Percentiles rank a stretch among this genome's conserved stretches.
Conservation (phyloP, 1,140 invertebrate species). For the Trigoniulus corallinus region DNA sequence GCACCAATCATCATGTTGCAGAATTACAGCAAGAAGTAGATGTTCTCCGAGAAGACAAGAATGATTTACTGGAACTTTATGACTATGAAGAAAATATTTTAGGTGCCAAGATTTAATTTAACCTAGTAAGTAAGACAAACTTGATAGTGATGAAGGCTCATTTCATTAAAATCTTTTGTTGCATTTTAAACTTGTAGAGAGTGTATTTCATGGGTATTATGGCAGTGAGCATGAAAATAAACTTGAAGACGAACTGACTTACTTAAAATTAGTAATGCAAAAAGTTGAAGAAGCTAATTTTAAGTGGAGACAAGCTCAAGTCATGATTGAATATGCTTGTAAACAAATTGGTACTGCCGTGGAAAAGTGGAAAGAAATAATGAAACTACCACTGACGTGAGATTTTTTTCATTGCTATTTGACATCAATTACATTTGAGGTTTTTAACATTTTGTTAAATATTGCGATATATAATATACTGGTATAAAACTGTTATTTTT, state of each 20-base stretch:
- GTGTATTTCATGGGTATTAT: conserved; percentile 35
- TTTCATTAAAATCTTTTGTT: too few relatives aligned
- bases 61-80: conserved; percentile 33
- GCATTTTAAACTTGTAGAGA: conserved; percentile 24
- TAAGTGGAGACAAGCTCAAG: conserved; percentile 35
- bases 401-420: conserved; percentile 9
- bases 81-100: conserved; percentile 35
- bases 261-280: conserved; percentile 33
- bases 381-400: conserved; percentile 24
- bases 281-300: conserved; percentile 33
- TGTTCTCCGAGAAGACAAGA: conserved; percentile 25
- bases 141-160: too few relatives aligned
- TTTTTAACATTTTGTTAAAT: too few relatives aligned
- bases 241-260: conserved; percentile 35
- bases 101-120: conserved; percentile 20
- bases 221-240: conserved; percentile 33
- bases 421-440: background rate
- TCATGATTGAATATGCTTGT: conserved; percentile 32
- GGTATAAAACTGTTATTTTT: too few relatives aligned
- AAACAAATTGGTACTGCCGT: conserved; percentile 31
- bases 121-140: too few relatives aligned
- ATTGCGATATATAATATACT: too few relatives aligned
- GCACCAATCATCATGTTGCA: conserved; percentile 18
- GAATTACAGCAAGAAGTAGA: conserved; percentile 26
- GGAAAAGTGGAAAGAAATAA: conserved; percentile 30